phyloP scores from a whole-genome alignment of 2,888 invertebrate species.

The Pelosia muscerda region DNA sequence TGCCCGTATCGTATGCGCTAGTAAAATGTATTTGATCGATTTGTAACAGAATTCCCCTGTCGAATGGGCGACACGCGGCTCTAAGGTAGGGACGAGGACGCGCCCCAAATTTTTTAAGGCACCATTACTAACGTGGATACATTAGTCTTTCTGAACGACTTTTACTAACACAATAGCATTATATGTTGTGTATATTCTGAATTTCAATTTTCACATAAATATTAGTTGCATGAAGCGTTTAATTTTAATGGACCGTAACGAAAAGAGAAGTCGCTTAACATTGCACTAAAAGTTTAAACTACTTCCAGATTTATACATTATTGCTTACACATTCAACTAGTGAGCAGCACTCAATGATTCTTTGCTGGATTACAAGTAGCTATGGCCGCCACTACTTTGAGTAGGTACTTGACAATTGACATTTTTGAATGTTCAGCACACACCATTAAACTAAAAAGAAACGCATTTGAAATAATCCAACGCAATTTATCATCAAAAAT shows the following conservation, averaged over 20 bases:
- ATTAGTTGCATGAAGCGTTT: not conserved
- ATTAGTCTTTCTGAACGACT: not conserved
- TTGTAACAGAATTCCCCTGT: not conserved
- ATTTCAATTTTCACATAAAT: not conserved
- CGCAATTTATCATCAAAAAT: not conserved
- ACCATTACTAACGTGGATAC: not conserved
- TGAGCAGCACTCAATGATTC: not conserved
- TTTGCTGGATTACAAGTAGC: not conserved
- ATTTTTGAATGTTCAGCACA: not conserved
- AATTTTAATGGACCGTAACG: not conserved
- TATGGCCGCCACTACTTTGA: not conserved
- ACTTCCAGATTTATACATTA: not conserved
- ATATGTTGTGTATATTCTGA: not conserved
- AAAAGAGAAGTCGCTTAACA: not conserved
- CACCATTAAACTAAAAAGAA: not conserved
- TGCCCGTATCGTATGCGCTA: not conserved
- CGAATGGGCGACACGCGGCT: slow-evolving; percentile 1
- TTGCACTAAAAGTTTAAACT: not conserved
- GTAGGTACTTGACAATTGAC: too few relatives aligned
- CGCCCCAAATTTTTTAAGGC: slow-evolving; percentile 3
- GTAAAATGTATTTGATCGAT: slow-evolving; percentile 4
- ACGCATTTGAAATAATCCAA: not conserved
- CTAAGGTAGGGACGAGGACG: not conserved
- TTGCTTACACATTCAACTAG: not conserved
- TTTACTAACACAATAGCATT: slow-evolving; percentile 1